Evolutionary conservation across 35 echinoderm and acorn worm genomes (phyloP), one percentile per base, ranked within the genome.

Genomic region (Apostichopus japonicus): DNA sequence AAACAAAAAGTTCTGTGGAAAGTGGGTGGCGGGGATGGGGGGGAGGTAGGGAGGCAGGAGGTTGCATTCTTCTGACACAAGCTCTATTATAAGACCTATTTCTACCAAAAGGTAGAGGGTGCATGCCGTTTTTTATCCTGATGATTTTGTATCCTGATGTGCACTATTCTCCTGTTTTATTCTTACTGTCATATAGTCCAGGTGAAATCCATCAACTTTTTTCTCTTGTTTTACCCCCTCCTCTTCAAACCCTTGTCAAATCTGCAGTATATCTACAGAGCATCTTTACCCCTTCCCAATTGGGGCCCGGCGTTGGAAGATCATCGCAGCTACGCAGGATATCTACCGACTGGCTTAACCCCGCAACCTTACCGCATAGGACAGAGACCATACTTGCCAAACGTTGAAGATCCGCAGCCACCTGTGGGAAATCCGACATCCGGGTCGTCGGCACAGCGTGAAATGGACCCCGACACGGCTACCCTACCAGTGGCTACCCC

Each of bases 231-330:
- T 44, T 15, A 2, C 71, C 15, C 71, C 71, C 15, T 75, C 3
- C 1, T 17, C 71, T 15, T 44, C 33, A 44, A 44, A 44, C 33
- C 33, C 33, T 72, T 73, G 11, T 24, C 65, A 7, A 24, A 8
- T 62, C 23, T 88, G 17, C 53, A 94, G 93, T 80, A 88, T 13
- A 91, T 94, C 57, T 94, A 81, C 77, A 65, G 65, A 23, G 93
- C 93, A 17, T 71, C 93, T 1, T 70, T 94, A 59, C 93, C 93
- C 9, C 87, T 76, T 22, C 87, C 78, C 21, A 21, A 94, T 27
- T 94, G 93, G 93, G 93, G 93, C 0, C 93, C 93, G 7, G 89
- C 87, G 5, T 51, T 94, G 15, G 93, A 94, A 15, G 61, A 65
- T 5, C 90, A 84, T 53, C 54, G 93, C 11, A 23, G 56, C 23